These are phyloP conservation scores for Dicranocentrus wangi DNA, from an alignment of 2,888 invertebrate genomes.

Conservation along the genomic window DNA sequence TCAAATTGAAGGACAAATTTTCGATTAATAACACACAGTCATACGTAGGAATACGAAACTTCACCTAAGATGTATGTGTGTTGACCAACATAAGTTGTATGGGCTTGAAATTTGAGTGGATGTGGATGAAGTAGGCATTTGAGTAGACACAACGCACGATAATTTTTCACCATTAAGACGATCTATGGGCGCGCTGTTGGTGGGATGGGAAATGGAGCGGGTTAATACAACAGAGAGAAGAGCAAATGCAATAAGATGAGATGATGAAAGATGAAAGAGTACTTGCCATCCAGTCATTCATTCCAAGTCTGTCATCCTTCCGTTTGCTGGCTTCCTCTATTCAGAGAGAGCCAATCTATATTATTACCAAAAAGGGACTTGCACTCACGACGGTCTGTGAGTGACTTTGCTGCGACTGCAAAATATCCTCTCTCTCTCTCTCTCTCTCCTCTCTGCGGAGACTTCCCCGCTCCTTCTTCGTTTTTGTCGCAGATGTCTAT, in stretches of 20 bases:
- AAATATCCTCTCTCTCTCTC: slow-evolving; percentile 25
- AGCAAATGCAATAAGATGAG: slow-evolving; percentile 52
- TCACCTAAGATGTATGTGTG: too few species aligned
- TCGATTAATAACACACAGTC: slow-evolving; percentile 52
- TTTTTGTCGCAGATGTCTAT: slow-evolving; percentile 46
- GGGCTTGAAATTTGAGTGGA: too few species aligned
- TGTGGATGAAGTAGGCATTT: too few species aligned
- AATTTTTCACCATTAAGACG: slow-evolving; percentile 12
- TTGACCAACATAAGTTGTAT: too few species aligned
- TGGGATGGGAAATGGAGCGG: slow-evolving; percentile 5
- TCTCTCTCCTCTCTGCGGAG: too few species aligned
- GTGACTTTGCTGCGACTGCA: slow-evolving; percentile 6
- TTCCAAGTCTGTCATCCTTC: slow-evolving; percentile 62
- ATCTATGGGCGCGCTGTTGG: slow-evolving; percentile 21
- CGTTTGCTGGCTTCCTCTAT: slow-evolving; percentile 58
- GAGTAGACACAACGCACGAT: slow-evolving; percentile 5
- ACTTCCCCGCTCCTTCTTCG: too few species aligned
- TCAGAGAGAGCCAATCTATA: slow-evolving; percentile 25
- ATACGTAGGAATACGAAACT: too few species aligned
- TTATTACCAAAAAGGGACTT: too few species aligned
- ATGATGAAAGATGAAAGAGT: slow-evolving; percentile 53
- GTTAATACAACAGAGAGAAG: slow-evolving; percentile 14
- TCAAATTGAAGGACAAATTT: slow-evolving; percentile 44
- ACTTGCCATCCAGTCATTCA: slow-evolving; percentile 47
- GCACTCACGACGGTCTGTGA: too few species aligned